These are phyloP conservation scores for Lycopodina hypogea DNA, from an alignment of 37 sponge, comb jelly and placozoan species.

Conservation along the genomic window DNA sequence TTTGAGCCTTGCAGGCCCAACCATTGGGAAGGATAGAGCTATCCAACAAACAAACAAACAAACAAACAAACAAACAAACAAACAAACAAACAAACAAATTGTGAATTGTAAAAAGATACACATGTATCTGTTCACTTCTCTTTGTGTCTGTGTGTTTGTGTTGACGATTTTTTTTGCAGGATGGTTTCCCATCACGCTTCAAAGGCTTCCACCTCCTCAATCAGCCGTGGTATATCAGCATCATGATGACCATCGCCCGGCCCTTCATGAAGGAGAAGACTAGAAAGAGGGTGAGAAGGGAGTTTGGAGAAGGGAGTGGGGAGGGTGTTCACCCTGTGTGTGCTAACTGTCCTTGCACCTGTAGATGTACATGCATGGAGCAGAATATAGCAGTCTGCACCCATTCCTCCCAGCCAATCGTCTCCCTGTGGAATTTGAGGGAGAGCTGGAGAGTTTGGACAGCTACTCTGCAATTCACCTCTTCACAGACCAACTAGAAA, in stretches of 20 bases:
- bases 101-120: no score
- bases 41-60: no score
- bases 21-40: no score
- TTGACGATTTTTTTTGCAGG: slow-evolving; percentile 15
- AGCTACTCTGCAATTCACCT: neutral
- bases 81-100: no score
- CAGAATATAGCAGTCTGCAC: slow-evolving; percentile 42
- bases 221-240: slow-evolving; percentile 72
- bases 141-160: neutral
- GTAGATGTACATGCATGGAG: slow-evolving; percentile 46
- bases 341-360: no score
- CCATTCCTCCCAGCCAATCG: slow-evolving; percentile 27
- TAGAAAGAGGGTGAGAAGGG: slow-evolving; percentile 34
- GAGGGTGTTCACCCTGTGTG: neutral
- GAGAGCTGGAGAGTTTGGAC: slow-evolving; percentile 12
- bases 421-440: slow-evolving; percentile 56
- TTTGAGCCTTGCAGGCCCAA: no score
- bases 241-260: slow-evolving; percentile 35
- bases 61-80: no score
- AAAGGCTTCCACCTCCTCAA: slow-evolving; percentile 67
- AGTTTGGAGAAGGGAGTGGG: neutral
- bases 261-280: slow-evolving; percentile 78
- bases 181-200: slow-evolving; percentile 61
- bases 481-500: neutral
- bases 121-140: no score